Percentiles rank a stretch among this genome's conserved stretches.
Conservation (phyloP, 2,797 vertebrate genomes). For the Capromys pilorides region DNA sequence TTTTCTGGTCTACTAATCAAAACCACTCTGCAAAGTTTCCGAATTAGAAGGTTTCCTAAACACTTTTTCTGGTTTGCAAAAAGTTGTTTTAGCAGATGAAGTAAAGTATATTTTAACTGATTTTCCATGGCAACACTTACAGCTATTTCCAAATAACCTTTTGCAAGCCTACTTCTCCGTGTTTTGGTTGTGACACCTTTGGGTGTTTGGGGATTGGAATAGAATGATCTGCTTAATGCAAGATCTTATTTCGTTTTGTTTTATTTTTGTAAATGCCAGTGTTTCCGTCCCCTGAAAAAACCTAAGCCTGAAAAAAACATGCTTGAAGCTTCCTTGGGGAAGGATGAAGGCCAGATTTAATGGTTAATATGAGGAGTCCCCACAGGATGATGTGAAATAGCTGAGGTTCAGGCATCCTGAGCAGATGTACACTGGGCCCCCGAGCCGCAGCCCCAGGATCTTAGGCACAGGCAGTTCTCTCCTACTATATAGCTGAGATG, state of each 20-base stretch:
- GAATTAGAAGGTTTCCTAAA: conserved; percentile 60
- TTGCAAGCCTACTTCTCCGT: conserved; percentile 39
- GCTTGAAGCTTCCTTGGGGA: conserved; percentile 29
- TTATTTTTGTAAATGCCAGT: conserved; percentile 46
- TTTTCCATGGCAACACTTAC: conserved; percentile 60
- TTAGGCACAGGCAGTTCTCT: neutral
- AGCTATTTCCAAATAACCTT: conserved; percentile 64
- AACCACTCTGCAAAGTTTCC: conserved; percentile 59
- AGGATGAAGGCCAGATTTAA: neutral
- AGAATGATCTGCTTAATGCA: conserved; percentile 52
- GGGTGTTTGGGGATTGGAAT: conserved; percentile 29
- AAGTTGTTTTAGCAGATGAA: conserved; percentile 67
- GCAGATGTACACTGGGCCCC: neutral
- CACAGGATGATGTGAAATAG: neutral
- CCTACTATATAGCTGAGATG: neutral
- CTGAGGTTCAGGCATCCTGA: neutral
- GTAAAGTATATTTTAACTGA: conserved; percentile 60
- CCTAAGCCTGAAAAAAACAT: conserved; percentile 4
- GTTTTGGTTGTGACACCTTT: conserved; percentile 44
- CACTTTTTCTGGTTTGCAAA: conserved; percentile 56
- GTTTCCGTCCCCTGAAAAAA: conserved; percentile 55
- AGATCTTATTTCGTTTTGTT: conserved; percentile 50
- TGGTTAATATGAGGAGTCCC: conserved; percentile 1
- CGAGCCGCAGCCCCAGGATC: neutral
- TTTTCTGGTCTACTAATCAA: conserved; percentile 51